Percentiles rank a stretch among this genome's conserved stretches.
These are phyloP conservation scores for Polyodon spathula DNA, from an alignment of 2,113 vertebrate species.

Conservation along the genomic window DNA sequence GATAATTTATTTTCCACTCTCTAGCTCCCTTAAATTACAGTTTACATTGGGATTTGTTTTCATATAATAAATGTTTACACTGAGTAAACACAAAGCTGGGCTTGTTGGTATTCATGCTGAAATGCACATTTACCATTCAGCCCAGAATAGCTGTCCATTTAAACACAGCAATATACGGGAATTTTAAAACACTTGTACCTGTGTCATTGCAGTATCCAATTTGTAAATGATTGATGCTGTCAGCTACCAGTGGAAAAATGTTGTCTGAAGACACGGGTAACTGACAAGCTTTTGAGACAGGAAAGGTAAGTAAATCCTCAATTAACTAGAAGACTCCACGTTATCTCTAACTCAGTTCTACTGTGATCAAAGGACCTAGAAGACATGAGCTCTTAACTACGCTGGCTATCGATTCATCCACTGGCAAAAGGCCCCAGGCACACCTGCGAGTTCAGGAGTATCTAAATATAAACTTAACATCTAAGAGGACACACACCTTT, in stretches of 20 bases:
- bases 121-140: constrained; percentile 5
- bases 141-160: constrained; percentile 1
- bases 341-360: background rate
- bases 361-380: background rate
- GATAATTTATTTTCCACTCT: background rate
- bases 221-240: background rate
- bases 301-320: background rate
- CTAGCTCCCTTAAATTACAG: background rate
- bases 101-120: background rate
- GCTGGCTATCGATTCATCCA: too few relatives aligned
- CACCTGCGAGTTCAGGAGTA: too few relatives aligned
- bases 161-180: background rate
- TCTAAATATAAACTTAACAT: too few relatives aligned
- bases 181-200: constrained; percentile 4
- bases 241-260: background rate
- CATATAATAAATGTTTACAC: constrained; percentile 5
- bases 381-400: background rate
- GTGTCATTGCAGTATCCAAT: background rate
- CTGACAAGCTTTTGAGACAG: background rate
- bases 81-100: background rate
- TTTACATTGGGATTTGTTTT: background rate
- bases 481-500: too few relatives aligned
- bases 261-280: background rate
- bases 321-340: background rate
- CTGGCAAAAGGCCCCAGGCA: too few relatives aligned